A percentile compares a stretch with the other conserved stretches of the same genome.
These are phyloP conservation scores for Brachionus koreanus DNA, from an alignment of 1,140 invertebrate genomes.

Conservation along the genomic window DNA sequence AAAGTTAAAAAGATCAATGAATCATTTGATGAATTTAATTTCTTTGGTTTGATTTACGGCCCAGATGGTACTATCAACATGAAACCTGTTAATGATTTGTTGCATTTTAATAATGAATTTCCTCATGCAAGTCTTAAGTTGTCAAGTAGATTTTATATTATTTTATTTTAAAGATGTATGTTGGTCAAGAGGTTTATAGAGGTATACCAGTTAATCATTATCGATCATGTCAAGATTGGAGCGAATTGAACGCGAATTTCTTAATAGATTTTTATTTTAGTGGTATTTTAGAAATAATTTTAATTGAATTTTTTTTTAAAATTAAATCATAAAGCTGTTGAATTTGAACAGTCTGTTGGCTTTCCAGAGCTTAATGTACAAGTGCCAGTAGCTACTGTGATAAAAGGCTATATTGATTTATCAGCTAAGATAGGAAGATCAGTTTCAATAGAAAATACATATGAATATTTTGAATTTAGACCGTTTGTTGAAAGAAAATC, in stretches of 20 bases:
- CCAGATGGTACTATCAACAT: slow-evolving; percentile 6
- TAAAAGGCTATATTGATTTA: not conserved
- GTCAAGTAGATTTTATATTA: too few relatives aligned
- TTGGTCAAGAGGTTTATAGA: not conserved
- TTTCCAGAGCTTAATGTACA: slow-evolving; percentile 1
- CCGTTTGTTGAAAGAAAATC: slow-evolving; percentile 14
- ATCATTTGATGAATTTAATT: slow-evolving; percentile 28
- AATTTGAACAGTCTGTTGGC: slow-evolving; percentile 11
- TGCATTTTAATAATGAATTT: slow-evolving; percentile 42
- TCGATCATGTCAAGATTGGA: slow-evolving; percentile 27
- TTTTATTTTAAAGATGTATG: not conserved
- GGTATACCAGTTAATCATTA: slow-evolving; percentile 39
- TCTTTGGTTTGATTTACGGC: not conserved
- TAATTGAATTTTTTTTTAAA: not conserved
- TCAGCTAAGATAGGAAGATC: not conserved
- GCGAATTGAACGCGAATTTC: slow-evolving; percentile 8
- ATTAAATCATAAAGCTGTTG: not conserved
- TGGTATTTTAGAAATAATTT: not conserved
- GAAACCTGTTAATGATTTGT: not conserved
- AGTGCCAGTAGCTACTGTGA: not conserved
- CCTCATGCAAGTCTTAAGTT: not conserved
- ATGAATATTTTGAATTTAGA: slow-evolving; percentile 33
- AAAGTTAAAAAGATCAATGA: slow-evolving; percentile 38
- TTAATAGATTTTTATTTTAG: slow-evolving; percentile 44
- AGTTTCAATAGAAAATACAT: not conserved